Conservation (phyloP, 2,113 vertebrate genomes). For the Vulpes vulpes region DNA sequence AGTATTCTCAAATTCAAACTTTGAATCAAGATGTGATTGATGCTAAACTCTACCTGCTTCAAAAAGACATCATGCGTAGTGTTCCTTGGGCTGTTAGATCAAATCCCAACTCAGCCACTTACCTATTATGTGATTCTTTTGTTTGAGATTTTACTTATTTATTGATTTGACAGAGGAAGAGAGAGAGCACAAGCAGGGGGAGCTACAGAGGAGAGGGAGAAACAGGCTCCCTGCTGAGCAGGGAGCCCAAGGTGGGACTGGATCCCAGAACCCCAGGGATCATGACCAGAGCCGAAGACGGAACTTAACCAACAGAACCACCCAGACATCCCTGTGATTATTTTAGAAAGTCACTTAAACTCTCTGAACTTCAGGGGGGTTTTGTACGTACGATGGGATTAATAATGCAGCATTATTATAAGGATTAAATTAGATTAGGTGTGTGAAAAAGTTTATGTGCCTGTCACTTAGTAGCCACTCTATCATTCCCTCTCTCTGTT, state of each 20-base stretch:
- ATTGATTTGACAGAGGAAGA: too few relatives aligned
- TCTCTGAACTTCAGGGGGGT: background rate
- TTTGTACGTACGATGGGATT: background rate
- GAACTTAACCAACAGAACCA: too few relatives aligned
- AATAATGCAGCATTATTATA: background rate
- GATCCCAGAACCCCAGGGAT: too few relatives aligned
- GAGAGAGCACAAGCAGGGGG: too few relatives aligned
- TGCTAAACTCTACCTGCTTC: background rate
- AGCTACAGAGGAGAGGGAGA: too few relatives aligned
- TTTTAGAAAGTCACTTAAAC: slow-evolving; percentile 22
- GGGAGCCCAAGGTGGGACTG: too few relatives aligned
- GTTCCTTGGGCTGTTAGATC: background rate
- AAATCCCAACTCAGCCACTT: slow-evolving; percentile 21
- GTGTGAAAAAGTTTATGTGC: background rate
- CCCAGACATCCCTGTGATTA: background rate
- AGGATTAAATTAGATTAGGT: background rate
- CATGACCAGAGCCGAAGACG: too few relatives aligned
- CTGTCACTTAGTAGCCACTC: background rate
- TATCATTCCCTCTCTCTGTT: background rate
- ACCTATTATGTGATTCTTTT: slow-evolving; percentile 10
- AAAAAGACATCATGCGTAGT: background rate
- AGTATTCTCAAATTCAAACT: background rate
- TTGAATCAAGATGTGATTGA: background rate
- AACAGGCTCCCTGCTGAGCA: too few relatives aligned
- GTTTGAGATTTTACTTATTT: too few relatives aligned